Percentiles rank a stretch among this genome's conserved stretches.
phyloP scores from a whole-genome alignment of 2,888 invertebrate species.

The Agonopterix subpropinquella region DNA sequence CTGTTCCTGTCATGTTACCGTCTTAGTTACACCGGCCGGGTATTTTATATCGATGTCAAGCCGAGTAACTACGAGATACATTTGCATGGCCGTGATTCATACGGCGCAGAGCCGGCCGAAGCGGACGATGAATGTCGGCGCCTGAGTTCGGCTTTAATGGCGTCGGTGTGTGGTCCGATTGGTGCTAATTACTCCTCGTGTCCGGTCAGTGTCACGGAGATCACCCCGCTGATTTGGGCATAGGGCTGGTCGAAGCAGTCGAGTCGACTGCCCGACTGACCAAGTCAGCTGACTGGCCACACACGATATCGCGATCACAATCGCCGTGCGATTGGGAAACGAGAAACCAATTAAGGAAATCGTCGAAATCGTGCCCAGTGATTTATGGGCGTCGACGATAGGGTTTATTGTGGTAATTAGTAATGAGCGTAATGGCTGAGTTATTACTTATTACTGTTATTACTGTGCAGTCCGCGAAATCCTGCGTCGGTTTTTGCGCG shows the following conservation, averaged over 20 bases:
- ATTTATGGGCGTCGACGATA: slow-evolving; percentile 47
- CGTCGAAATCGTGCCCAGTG: slow-evolving; percentile 46
- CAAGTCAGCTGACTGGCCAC: slow-evolving; percentile 22
- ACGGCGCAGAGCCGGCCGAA: slow-evolving; percentile 32
- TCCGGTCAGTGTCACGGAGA: slow-evolving; percentile 47
- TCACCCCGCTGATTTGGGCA: slow-evolving; percentile 47
- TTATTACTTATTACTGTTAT: slow-evolving; percentile 4
- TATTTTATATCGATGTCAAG: slow-evolving; percentile 1
- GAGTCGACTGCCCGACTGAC: not conserved
- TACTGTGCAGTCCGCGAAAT: not conserved
- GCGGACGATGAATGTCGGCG: slow-evolving; percentile 46
- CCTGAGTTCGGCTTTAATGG: slow-evolving; percentile 14
- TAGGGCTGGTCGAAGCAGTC: slow-evolving; percentile 19
- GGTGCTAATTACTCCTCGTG: slow-evolving; percentile 41
- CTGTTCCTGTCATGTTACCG: slow-evolving; percentile 55
- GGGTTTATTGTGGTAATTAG: slow-evolving; percentile 46
- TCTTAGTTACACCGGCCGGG: slow-evolving; percentile 35
- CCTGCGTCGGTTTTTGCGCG: slow-evolving; percentile 1
- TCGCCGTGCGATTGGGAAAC: slow-evolving; percentile 44
- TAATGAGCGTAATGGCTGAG: slow-evolving; percentile 17
- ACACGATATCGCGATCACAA: slow-evolving; percentile 38
- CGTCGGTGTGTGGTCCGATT: slow-evolving; percentile 47
- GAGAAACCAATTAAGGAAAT: slow-evolving; percentile 57
- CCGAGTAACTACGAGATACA: not conserved
- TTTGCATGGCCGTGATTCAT: slow-evolving; percentile 40